These are phyloP conservation scores for Hystrix brachyura DNA, from an alignment of 2,113 vertebrate genomes.

Conservation along the genomic window DNA sequence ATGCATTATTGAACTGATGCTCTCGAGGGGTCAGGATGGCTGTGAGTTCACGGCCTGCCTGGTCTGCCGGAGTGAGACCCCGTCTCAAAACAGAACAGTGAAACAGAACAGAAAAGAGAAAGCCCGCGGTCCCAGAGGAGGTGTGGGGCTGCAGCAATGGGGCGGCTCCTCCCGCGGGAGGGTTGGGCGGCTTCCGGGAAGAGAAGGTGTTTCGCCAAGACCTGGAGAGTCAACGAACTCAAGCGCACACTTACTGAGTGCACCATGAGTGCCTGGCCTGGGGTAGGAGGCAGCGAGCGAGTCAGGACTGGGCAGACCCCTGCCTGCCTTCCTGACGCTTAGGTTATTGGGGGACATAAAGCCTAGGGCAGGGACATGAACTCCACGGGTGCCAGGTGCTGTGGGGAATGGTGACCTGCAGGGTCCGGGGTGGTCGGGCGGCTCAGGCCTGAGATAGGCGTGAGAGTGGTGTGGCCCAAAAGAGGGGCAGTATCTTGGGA, in stretches of 20 bases:
- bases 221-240: not conserved
- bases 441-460: no score
- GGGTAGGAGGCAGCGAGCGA: not conserved
- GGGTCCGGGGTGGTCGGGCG: not conserved
- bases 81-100: not conserved
- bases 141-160: not conserved
- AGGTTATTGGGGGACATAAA: not conserved
- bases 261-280: not conserved
- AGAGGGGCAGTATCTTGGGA: accelerated
- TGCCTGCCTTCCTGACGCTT: not conserved
- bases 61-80: not conserved
- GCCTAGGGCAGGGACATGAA: accelerated
- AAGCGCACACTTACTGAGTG: no score
- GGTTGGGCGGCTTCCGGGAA: not conserved
- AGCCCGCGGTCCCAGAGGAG: not conserved
- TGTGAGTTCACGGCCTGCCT: not conserved
- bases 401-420: no score
- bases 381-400: not conserved
- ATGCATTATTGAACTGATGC: not conserved
- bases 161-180: not conserved
- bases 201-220: not conserved
- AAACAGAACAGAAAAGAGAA: not conserved
- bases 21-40: not conserved
- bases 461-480: not conserved
- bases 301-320: not conserved